Percentiles rank a stretch among this genome's conserved stretches.
Conservation (phyloP, 2,113 vertebrate species). For the Psammodynastes pulverulentus region DNA sequence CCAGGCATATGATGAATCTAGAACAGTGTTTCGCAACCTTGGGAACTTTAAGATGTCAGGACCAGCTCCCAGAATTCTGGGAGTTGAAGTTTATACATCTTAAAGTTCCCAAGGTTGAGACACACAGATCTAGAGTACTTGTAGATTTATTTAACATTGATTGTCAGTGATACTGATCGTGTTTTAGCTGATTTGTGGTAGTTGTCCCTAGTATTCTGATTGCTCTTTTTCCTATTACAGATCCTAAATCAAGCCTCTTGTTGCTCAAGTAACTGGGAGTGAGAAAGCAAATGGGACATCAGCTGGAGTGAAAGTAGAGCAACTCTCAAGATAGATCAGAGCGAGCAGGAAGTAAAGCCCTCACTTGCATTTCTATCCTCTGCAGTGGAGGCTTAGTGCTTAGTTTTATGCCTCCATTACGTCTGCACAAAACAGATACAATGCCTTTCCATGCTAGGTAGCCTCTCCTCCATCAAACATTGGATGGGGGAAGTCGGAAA, state of each 20-base stretch:
- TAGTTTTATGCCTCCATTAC: neutral
- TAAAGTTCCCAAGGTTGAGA: too few species aligned
- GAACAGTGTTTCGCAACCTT: neutral
- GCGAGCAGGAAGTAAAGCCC: neutral
- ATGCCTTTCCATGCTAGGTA: neutral
- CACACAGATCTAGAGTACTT: neutral
- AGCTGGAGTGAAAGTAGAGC: neutral
- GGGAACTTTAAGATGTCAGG: neutral
- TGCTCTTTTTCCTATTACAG: neutral
- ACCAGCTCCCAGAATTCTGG: neutral
- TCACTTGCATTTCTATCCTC: neutral
- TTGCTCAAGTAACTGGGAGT: neutral
- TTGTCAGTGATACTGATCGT: neutral
- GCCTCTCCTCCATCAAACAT: neutral
- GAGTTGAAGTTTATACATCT: too few species aligned
- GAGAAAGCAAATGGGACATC: neutral
- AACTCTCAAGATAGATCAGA: neutral
- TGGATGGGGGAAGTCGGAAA: neutral
- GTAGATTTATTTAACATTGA: neutral
- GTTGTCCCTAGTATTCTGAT: neutral
- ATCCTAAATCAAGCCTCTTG: neutral
- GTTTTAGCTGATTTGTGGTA: neutral
- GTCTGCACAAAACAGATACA: neutral
- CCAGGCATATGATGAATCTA: neutral
- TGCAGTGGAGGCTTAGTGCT: neutral